Conservation (phyloP, 1,140 invertebrate genomes). For the Drosophila novamexicana region DNA sequence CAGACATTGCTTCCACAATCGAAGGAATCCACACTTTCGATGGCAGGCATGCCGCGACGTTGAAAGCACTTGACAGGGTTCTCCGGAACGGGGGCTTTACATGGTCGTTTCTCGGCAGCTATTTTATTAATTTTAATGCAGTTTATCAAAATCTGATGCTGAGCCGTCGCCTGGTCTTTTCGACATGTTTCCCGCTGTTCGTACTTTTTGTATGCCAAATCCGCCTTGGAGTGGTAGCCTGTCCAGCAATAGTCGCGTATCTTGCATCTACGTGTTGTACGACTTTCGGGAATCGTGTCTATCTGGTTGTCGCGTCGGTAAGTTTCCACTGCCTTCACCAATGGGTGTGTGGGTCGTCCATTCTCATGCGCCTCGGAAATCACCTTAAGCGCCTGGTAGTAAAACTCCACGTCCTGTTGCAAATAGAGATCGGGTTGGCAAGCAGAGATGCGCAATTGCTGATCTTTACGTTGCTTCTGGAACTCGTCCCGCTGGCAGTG, state of each 20-base stretch:
- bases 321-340: slow-evolving; percentile 38
- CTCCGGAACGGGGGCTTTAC: slow-evolving; percentile 12
- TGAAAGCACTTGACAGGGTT: slow-evolving; percentile 39
- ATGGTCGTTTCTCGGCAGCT: slow-evolving; percentile 52
- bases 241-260: slow-evolving; percentile 63
- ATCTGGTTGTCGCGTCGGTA: slow-evolving; percentile 50
- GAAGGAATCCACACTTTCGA: slow-evolving; percentile 30
- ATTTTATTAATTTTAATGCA: slow-evolving; percentile 62
- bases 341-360: slow-evolving; percentile 52
- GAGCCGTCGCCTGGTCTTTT: slow-evolving; percentile 5
- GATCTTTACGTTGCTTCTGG: slow-evolving; percentile 17
- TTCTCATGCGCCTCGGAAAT: slow-evolving; percentile 42
- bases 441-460: slow-evolving; percentile 44
- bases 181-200: slow-evolving; percentile 54
- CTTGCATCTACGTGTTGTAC: slow-evolving; percentile 32
- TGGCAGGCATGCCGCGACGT: slow-evolving; percentile 29
- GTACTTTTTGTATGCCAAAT: slow-evolving; percentile 62
- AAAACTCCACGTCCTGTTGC: slow-evolving; percentile 57
- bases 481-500: slow-evolving; percentile 50
- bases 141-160: slow-evolving; percentile 40
- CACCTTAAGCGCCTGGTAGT: slow-evolving; percentile 34
- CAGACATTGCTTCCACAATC: slow-evolving; percentile 34
- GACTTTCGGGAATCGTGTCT: slow-evolving; percentile 35
- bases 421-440: slow-evolving; percentile 48
- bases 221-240: slow-evolving; percentile 55